Evolutionary conservation across 1,140 invertebrate genomes (phyloP).

Genomic region (Drosophila watanabei): DNA sequence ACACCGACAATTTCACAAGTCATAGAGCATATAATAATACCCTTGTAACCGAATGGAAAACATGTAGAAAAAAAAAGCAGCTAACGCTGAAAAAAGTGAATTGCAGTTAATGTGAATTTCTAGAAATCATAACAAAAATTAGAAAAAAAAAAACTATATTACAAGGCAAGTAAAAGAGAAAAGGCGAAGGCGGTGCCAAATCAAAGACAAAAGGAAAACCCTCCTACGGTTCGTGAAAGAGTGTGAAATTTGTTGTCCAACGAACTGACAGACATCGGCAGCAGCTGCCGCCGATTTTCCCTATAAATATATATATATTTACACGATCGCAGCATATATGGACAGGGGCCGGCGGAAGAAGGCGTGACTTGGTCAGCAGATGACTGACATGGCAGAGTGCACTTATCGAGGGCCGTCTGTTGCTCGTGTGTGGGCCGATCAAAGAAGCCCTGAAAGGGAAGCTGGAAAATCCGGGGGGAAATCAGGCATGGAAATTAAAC

Average conservation of each 20-base stretch:
- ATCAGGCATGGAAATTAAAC: conserved; percentile 30
- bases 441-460: conserved; percentile 10
- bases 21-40: conserved; percentile 82
- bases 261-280: conserved; percentile 50
- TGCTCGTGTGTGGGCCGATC: conserved; percentile 38
- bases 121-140: conserved; percentile 57
- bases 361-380: conserved; percentile 57
- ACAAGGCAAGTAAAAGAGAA: conserved; percentile 21
- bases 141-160: not conserved
- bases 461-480: conserved; percentile 23
- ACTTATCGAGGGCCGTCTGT: conserved; percentile 35
- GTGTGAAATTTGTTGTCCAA: conserved; percentile 51
- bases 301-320: conserved; percentile 9
- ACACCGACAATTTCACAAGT: conserved; percentile 79
- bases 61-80: conserved; percentile 17
- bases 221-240: conserved; percentile 34
- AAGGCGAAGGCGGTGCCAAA: conserved; percentile 37
- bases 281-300: conserved; percentile 48
- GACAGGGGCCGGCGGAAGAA: conserved; percentile 28
- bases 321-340: conserved; percentile 6
- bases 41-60: conserved; percentile 15
- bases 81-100: conserved; percentile 67
- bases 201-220: conserved; percentile 49
- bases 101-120: conserved; percentile 76
- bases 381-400: conserved; percentile 46